Evolutionary conservation across 2,113 vertebrate genomes (phyloP).

Genomic region (Tinamus guttatus): DNA sequence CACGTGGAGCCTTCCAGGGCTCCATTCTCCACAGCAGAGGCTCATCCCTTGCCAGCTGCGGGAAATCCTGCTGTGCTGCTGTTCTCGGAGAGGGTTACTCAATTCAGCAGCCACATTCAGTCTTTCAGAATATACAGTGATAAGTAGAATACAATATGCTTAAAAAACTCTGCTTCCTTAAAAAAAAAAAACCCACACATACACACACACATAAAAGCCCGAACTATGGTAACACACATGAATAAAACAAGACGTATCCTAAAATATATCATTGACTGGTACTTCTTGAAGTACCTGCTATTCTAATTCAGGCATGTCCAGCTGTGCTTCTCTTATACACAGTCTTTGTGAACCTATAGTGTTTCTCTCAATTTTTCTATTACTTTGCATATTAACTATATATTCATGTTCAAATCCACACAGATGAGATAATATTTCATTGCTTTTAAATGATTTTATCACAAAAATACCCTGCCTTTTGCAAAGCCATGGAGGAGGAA

Average conservation of each 20-base stretch:
- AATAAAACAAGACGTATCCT: neutral
- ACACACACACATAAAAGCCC: neutral
- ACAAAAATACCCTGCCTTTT: neutral
- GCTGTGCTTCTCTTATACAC: neutral
- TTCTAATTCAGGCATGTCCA: neutral
- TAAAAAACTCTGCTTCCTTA: fast-evolving
- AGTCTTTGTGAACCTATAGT: neutral
- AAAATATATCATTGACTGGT: neutral
- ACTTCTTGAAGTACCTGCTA: neutral
- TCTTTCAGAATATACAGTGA: neutral
- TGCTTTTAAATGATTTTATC: neutral
- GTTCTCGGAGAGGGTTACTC: fast-evolving
- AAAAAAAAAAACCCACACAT: neutral
- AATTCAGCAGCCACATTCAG: neutral
- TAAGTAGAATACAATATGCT: neutral
- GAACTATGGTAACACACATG: neutral
- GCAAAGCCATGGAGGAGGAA: neutral
- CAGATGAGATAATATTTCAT: neutral
- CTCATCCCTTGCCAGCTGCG: neutral
- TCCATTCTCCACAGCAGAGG: neutral
- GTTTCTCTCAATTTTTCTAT: neutral
- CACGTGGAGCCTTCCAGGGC: neutral
- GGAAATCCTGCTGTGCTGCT: neutral
- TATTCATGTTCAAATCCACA: neutral
- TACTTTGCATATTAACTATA: neutral